Conservation (phyloP, 2,113 vertebrate species). For the Centrocercus urophasianus region DNA sequence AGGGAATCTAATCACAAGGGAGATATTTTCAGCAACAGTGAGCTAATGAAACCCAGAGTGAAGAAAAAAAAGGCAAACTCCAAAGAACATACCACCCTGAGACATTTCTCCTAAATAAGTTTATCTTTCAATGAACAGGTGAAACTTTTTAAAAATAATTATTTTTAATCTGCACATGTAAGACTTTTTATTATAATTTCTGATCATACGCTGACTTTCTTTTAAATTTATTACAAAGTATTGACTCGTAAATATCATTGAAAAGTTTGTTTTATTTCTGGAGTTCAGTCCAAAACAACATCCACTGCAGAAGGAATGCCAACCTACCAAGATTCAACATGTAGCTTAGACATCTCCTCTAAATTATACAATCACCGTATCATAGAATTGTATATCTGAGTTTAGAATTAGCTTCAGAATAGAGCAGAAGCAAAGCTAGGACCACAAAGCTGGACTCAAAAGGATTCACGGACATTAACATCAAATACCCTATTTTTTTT, state of each 20-base stretch:
- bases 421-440: background rate
- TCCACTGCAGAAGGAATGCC: background rate
- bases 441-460: fast-evolving
- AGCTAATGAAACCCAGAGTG: conserved; percentile 18
- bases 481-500: background rate
- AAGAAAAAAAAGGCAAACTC: background rate
- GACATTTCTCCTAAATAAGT: background rate
- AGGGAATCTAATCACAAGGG: background rate
- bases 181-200: background rate
- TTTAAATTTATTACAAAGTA: background rate
- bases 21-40: background rate
- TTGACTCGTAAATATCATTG: background rate
- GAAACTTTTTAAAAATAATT: background rate
- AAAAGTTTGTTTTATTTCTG: background rate
- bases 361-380: background rate
- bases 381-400: background rate
- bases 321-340: background rate
- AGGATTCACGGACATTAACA: background rate
- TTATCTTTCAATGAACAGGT: background rate
- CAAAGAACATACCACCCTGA: background rate
- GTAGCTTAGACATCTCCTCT: background rate
- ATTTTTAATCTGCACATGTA: background rate
- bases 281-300: background rate
- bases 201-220: background rate
- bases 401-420: background rate